Base-by-base conservation (phyloP, 2,888 invertebrate genomes). In the Venusia cambrica region DNA sequence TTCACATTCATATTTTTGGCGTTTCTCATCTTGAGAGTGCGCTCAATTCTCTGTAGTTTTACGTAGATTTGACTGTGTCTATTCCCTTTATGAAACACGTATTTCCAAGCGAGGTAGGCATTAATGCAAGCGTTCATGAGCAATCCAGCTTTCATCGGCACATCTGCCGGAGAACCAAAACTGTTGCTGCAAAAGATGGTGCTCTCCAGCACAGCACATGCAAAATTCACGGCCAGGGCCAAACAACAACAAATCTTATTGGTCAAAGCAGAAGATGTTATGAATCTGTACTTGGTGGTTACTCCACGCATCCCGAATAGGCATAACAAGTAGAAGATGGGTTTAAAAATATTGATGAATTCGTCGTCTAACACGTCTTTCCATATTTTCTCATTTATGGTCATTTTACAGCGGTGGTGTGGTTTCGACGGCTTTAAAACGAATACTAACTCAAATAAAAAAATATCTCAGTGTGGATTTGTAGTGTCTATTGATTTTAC, bases 31-130 rank as follows among this genome's bases (percentile, higher is more conserved):
- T 60, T 57, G 1, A 80, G 27, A 9, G 39, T 42, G 4, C 70
- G 57, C 33, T 79, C 75, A 12, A 78, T 57, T 50, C 57, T 75
- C 42, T 79, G 79, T 13, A 79, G 43, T 29, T 75, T 77, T 0
- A 79, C 73, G 32, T 68, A 77, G 3, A 79, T 45, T 39, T 67
- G 58, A 25, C 68, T 60, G 30, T 54, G 51, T 8, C 38, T 29
- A 10, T 54, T 41, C 2, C 52, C 48, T 1, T 45, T 41, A 14
- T 10, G 24, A 3, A 61, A 46, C 34, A 59, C 52, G 31, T 63
- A 73, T 22, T 52, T 53, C 42, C 54, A 61, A 1, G 64, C 51
- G 5, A 66, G 40, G 1, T 53, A 33, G 2, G 51, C 22, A 11
- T 57, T 62, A 9, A 58, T 47, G 0, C 47, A 12, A 5, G 57